A percentile compares a stretch with the other conserved stretches of the same genome.
Conservation (phyloP, 2,797 vertebrate genomes). For the Diplodus sargus region DNA sequence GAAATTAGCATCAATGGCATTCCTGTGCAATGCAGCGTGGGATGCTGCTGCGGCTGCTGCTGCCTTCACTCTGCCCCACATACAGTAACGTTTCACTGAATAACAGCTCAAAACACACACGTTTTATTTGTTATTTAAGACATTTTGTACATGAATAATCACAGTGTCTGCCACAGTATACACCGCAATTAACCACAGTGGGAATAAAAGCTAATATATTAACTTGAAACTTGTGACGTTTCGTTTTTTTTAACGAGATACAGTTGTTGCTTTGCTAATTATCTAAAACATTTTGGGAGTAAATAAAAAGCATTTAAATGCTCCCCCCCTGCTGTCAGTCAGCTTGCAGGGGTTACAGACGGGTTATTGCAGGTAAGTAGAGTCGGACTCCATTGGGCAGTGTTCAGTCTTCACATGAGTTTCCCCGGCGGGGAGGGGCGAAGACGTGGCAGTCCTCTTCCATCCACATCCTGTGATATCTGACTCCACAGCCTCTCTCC, state of each 20-base stretch:
- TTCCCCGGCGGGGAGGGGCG: constrained; percentile 76
- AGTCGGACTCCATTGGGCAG: constrained; percentile 46
- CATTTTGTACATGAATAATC: background rate
- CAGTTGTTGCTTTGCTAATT: background rate
- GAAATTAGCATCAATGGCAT: constrained; percentile 31
- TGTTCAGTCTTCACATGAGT: constrained; percentile 24
- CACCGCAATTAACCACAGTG: accelerated
- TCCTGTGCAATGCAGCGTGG: constrained; percentile 53
- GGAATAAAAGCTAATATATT: background rate
- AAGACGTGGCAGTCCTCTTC: constrained; percentile 86
- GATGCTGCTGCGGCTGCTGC: constrained; percentile 45
- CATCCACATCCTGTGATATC: constrained; percentile 57
- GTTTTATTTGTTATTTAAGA: background rate
- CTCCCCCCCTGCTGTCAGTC: background rate
- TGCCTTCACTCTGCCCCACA: background rate
- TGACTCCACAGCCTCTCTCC: constrained; percentile 35
- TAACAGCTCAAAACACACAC: accelerated
- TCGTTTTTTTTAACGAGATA: background rate
- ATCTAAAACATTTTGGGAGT: background rate
- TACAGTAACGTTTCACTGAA: background rate
- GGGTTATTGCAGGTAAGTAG: constrained; percentile 47
- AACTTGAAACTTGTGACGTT: background rate
- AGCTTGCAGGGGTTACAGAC: constrained; percentile 10
- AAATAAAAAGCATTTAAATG: background rate
- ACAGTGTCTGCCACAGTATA: accelerated